Evolutionary conservation across 2,113 vertebrate species (phyloP).

Genomic region (Mobula birostris): DNA sequence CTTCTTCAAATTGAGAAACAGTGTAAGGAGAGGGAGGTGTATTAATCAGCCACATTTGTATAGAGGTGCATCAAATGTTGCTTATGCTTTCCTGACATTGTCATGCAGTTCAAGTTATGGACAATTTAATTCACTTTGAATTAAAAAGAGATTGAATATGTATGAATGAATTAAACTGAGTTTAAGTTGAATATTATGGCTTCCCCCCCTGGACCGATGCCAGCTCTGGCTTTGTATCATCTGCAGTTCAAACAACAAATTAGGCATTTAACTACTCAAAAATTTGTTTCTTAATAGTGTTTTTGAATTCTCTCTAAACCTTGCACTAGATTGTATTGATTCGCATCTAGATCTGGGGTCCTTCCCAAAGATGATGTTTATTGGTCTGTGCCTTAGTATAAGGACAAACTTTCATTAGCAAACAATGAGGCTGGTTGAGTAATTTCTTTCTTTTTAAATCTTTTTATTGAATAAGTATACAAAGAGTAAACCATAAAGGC

Average conservation of each 20-base stretch:
- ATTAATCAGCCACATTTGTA: neutral
- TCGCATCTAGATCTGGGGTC: neutral
- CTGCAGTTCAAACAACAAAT: neutral
- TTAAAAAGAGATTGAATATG: neutral
- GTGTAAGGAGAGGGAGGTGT: neutral
- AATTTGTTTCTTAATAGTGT: neutral
- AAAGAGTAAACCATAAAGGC: no score
- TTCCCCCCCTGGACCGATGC: neutral
- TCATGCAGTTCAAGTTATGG: neutral
- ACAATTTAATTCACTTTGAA: neutral
- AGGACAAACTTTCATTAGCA: neutral
- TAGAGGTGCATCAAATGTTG: neutral
- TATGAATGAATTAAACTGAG: neutral
- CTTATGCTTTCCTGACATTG: neutral
- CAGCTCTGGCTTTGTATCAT: neutral
- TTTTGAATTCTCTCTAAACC: neutral
- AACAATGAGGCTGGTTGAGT: neutral
- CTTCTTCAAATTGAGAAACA: neutral
- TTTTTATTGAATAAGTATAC: no score
- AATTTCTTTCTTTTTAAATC: neutral
- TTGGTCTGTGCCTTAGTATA: neutral
- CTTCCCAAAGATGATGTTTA: no score
- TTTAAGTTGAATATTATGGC: neutral
- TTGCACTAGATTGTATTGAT: neutral
- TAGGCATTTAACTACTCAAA: neutral